A percentile compares a stretch with the other conserved stretches of the same genome.
Conservation (phyloP, 2,888 invertebrate species). For the Melieria picta region DNA sequence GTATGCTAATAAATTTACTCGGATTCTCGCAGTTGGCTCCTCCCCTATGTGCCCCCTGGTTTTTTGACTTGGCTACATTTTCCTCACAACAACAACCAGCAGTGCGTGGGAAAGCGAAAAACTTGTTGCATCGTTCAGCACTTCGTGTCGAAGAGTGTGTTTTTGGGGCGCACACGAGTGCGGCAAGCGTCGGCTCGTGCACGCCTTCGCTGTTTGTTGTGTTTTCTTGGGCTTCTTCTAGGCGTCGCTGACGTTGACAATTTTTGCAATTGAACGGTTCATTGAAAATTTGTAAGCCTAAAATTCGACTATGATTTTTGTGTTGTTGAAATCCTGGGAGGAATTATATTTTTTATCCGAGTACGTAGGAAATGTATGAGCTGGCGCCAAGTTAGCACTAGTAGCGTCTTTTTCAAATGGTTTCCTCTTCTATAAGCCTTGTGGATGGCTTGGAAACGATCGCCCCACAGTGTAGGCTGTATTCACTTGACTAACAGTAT, state of each 20-base stretch:
- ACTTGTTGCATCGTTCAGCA: slow-evolving; percentile 46
- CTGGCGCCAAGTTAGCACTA: no score
- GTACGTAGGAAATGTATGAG: no score
- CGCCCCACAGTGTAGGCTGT: no score
- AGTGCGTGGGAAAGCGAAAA: slow-evolving; percentile 25
- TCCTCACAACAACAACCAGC: no score
- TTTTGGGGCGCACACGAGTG: background rate
- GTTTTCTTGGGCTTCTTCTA: slow-evolving; percentile 41
- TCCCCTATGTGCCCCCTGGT: slow-evolving; percentile 15
- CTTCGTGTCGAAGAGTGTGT: slow-evolving; percentile 3
- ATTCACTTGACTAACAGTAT: no score
- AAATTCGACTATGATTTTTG: slow-evolving; percentile 15
- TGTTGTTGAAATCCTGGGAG: slow-evolving; percentile 26
- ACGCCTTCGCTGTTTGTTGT: slow-evolving; percentile 16
- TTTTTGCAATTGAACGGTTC: background rate
- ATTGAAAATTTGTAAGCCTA: slow-evolving; percentile 11
- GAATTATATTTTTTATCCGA: background rate
- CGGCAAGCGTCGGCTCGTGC: background rate
- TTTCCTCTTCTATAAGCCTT: no score
- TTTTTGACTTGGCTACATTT: background rate
- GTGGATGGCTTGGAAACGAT: no score
- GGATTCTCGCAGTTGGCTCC: background rate
- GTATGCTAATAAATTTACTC: slow-evolving; percentile 36
- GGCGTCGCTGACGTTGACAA: slow-evolving; percentile 40
- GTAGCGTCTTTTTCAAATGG: no score